Evolutionary conservation across 1,140 invertebrate genomes (phyloP), one percentile per base, ranked within the genome.

Genomic region (Papilio polyxenes): DNA sequence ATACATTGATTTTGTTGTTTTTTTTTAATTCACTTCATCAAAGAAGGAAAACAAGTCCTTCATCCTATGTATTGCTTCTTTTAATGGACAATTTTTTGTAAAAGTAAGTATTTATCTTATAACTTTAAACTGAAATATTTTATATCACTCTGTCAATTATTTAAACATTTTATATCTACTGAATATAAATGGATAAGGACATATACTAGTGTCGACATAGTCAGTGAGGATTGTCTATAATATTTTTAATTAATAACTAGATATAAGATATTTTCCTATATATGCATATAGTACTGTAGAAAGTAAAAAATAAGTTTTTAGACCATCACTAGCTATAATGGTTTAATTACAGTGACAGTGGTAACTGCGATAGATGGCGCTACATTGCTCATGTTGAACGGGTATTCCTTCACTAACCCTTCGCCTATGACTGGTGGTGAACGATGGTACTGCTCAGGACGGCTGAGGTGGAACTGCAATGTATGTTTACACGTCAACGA

Each of bases 401-500:
- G 89, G 0, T 94, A 92, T 80, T 92, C 89, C 8, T 94, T 92
- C 82, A 87, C 87, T 2, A 91, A 92, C 74, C 93, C 93, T 0
- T 88, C 91, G 2, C 93, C 93, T 0, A 89, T 94, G 86, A 79
- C 85, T 2, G 90, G 89, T 1, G 93, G 93, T 0, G 93, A 94
- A 51, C 83, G 92, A 0, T 94, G 93, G 93, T 93, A 91, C 85
- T 94, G 93, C 80, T 92, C 92, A 0, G 93, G 93, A 1, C 87
- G 92, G 44, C 81, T 89, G 76, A 88, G 83, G 37, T 93, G 89
- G 89, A 91, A 91, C 7, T 94, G 93, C 82, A 88, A 81, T n/a
- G 93, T 94, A 0, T 93, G 92, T 80, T 82, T 94, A 7, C 91
- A 93, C 56, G 92, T 94, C 10, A 93, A 94, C 80, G 93, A 94